Evolutionary conservation across 2,113 vertebrate species (phyloP).

Genomic region (Nycticorax nycticorax): DNA sequence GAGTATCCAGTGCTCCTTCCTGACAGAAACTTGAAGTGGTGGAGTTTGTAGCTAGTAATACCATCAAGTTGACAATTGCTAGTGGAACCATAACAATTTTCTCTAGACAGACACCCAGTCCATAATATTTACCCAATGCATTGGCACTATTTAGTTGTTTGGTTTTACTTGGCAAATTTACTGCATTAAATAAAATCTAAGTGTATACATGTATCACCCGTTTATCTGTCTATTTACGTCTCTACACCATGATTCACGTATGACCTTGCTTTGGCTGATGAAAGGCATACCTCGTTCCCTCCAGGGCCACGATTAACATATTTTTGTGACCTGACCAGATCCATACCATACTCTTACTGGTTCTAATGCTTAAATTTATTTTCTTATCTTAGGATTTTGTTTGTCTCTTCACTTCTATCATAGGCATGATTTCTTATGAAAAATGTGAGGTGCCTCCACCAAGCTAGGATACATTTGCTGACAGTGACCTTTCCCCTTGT

Average conservation of each 20-base stretch:
- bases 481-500: background rate
- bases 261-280: background rate
- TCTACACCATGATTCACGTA: background rate
- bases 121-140: background rate
- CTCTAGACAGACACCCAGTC: background rate
- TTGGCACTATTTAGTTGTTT: background rate
- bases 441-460: background rate
- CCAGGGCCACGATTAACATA: background rate
- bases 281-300: background rate
- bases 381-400: background rate
- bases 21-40: background rate
- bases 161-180: background rate
- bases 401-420: background rate
- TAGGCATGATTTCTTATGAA: background rate
- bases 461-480: background rate
- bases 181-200: background rate
- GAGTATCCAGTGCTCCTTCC: background rate
- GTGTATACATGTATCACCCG: background rate
- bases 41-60: background rate
- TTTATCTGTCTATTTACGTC: background rate
- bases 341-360: background rate
- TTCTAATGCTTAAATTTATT: background rate
- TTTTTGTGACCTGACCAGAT: background rate
- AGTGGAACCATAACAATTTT: background rate
- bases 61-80: background rate